These are phyloP conservation scores for Pocillopora verrucosa DNA, from an alignment of 64 coral and sea anemone species.

Conservation along the genomic window DNA sequence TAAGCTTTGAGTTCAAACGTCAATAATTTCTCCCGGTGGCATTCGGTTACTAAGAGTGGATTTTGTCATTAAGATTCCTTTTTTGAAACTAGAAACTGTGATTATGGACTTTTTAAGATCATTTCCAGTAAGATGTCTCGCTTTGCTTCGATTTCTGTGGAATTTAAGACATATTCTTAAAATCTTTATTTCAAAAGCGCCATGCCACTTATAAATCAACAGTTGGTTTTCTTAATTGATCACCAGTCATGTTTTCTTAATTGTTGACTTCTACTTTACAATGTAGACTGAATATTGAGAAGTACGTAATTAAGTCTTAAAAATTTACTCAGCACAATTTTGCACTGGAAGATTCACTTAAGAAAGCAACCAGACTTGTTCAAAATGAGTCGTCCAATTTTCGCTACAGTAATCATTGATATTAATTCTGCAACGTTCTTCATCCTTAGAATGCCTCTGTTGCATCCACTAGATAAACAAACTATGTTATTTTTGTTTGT, in stretches of 20 bases:
- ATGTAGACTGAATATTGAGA: neutral
- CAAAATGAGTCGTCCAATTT: neutral
- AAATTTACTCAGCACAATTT: too few relatives aligned
- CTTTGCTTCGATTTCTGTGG: neutral
- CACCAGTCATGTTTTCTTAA: neutral
- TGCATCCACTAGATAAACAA: neutral
- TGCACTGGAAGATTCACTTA: too few relatives aligned
- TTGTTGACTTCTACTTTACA: neutral
- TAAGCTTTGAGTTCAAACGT: conserved; percentile 4
- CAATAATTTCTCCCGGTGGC: neutral
- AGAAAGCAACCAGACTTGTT: neutral
- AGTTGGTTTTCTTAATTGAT: neutral
- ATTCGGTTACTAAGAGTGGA: neutral
- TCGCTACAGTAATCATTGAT: too few relatives aligned
- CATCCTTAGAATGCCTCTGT: neutral
- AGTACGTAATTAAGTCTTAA: too few relatives aligned
- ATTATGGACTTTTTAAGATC: neutral
- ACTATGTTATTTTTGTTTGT: neutral
- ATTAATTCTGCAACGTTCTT: too few relatives aligned
- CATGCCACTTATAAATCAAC: neutral
- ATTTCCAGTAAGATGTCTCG: neutral
- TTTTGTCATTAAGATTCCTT: neutral
- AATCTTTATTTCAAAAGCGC: conserved; percentile 7
- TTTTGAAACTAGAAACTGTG: neutral
- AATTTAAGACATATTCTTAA: neutral